phyloP scores from a whole-genome alignment of 2,113 vertebrate genomes.

The Chloropsis hardwickii region DNA sequence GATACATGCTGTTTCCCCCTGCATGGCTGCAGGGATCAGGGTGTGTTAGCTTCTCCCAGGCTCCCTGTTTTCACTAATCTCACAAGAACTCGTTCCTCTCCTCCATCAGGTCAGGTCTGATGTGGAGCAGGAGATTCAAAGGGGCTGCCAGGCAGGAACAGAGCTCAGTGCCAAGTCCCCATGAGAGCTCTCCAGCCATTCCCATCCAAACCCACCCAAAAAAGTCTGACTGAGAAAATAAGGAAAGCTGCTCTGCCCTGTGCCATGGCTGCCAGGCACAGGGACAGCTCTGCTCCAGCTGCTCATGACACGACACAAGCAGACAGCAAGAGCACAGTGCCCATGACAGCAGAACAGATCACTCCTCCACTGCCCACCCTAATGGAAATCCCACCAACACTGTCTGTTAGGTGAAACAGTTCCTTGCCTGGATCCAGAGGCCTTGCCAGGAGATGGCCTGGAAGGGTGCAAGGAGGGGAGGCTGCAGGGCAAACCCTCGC shows the following conservation, averaged over 20 bases:
- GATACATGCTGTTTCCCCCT: fast-evolving
- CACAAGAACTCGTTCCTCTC: constrained; percentile 4
- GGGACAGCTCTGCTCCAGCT: not conserved
- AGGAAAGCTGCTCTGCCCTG: not conserved
- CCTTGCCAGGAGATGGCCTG: not conserved
- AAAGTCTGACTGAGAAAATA: not conserved
- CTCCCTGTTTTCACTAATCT: not conserved
- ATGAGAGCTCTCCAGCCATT: not conserved
- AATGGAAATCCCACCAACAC: not conserved
- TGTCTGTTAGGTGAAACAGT: not conserved
- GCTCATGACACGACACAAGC: fast-evolving
- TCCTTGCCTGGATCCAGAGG: not conserved
- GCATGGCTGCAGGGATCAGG: not conserved
- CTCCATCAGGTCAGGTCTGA: not conserved
- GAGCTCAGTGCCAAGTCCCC: not conserved
- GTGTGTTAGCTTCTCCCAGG: not conserved
- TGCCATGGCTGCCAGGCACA: not conserved
- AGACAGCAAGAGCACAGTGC: not conserved
- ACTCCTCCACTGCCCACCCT: not conserved
- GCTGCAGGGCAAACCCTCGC: not conserved
- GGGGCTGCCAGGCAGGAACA: not conserved
- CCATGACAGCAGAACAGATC: not conserved
- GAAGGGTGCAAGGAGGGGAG: not conserved
- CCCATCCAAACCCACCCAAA: not conserved
- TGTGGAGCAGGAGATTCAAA: not conserved